phyloP scores from a whole-genome alignment of 2,888 invertebrate species.

The Drosophila nr. perissopoda region DNA sequence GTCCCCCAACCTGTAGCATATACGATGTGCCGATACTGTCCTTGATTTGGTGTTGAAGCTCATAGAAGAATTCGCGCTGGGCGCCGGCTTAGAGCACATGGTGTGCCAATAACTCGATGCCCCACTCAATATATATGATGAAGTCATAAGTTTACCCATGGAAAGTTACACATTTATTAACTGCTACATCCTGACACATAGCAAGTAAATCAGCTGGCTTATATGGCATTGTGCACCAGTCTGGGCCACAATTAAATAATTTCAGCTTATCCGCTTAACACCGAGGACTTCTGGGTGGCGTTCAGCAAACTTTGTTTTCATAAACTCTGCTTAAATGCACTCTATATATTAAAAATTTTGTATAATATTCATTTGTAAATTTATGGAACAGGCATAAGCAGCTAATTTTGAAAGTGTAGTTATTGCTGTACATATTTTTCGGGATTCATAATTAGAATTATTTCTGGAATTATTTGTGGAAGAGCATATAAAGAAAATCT shows the following conservation, averaged over 20 bases:
- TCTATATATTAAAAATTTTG: not conserved
- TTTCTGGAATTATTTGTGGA: too few species aligned
- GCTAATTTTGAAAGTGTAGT: not conserved
- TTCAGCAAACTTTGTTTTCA: slow-evolving; percentile 45
- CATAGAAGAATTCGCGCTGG: slow-evolving; percentile 27
- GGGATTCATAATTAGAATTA: not conserved
- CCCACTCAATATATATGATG: slow-evolving; percentile 41
- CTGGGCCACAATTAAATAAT: slow-evolving; percentile 64
- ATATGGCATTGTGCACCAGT: slow-evolving; percentile 18
- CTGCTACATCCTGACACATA: slow-evolving; percentile 12
- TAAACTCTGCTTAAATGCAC: slow-evolving; percentile 12
- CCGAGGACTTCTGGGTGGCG: slow-evolving; percentile 7
- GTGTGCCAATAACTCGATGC: slow-evolving; percentile 39
- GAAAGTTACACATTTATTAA: slow-evolving; percentile 44
- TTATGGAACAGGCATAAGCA: not conserved
- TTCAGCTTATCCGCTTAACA: slow-evolving; percentile 40
- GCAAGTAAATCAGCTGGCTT: slow-evolving; percentile 19
- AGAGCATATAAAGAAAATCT: not conserved
- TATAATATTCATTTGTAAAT: not conserved
- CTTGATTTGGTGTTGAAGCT: slow-evolving; percentile 65
- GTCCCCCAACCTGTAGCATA: not conserved
- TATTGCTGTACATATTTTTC: not conserved
- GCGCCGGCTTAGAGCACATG: slow-evolving; percentile 26
- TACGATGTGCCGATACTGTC: slow-evolving; percentile 63
- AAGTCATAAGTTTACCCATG: slow-evolving; percentile 42